A percentile compares a stretch with the other conserved stretches of the same genome.
These are phyloP conservation scores for Deilephila porcellus DNA, from an alignment of 2,888 invertebrate genomes.

Conservation along the genomic window DNA sequence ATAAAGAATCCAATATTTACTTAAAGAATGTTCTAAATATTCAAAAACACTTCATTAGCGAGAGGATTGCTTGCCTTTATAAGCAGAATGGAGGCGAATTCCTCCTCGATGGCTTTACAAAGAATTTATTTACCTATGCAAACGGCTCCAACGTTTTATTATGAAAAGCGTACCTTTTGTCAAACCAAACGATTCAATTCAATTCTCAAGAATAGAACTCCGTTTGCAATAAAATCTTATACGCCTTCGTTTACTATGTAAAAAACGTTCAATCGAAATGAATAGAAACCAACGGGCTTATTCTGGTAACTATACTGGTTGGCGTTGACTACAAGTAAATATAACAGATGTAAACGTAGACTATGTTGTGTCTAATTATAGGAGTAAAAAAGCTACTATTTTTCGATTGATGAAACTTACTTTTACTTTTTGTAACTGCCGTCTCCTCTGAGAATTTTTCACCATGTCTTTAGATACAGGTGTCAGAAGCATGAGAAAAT, in stretches of 20 bases:
- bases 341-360: no score
- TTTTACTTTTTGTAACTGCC: no score
- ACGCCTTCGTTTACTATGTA: slow-evolving; percentile 73
- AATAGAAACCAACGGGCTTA: slow-evolving; percentile 46
- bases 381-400: no score
- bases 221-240: slow-evolving; percentile 72
- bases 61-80: not conserved
- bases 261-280: slow-evolving; percentile 57
- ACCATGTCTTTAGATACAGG: no score
- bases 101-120: slow-evolving; percentile 41
- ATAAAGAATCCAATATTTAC: not conserved
- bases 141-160: slow-evolving; percentile 54
- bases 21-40: not conserved
- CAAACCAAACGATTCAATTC: slow-evolving; percentile 55
- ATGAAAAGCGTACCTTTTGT: slow-evolving; percentile 52
- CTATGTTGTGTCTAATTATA: not conserved
- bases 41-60: not conserved
- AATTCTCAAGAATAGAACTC: slow-evolving; percentile 54
- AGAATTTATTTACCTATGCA: slow-evolving; percentile 22
- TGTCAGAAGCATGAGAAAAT: no score
- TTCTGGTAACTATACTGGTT: slow-evolving; percentile 45
- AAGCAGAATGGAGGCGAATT: slow-evolving; percentile 32
- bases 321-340: not conserved
- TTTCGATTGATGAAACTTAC: no score
- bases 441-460: no score